phyloP scores from a whole-genome alignment of 1,140 invertebrate genomes.

The Calephelis nemesis region DNA sequence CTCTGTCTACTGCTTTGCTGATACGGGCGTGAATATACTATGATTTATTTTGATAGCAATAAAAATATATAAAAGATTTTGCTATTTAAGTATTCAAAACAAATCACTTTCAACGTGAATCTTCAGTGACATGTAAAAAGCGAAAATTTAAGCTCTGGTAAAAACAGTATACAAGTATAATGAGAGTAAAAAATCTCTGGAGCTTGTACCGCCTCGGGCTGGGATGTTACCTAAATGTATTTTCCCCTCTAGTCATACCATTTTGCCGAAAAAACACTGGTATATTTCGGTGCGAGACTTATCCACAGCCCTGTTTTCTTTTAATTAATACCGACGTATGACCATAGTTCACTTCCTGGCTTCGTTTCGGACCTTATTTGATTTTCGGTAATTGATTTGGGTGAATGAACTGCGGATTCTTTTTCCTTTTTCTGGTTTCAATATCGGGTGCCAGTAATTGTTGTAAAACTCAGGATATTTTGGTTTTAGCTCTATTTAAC shows the following conservation, averaged over 20 bases:
- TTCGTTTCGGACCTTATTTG: background rate
- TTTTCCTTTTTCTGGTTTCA: no score
- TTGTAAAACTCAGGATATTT: no score
- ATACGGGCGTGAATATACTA: no score
- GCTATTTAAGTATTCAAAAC: background rate
- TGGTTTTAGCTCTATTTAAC: no score
- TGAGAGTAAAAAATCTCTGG: conserved; percentile 25
- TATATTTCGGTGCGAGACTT: conserved; percentile 29
- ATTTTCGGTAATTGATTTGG: no score
- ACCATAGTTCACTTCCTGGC: conserved; percentile 26
- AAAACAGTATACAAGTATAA: conserved; percentile 26
- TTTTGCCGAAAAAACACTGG: conserved; percentile 31
- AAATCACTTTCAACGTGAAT: background rate
- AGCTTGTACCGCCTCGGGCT: conserved; percentile 25
- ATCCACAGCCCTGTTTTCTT: conserved; percentile 36
- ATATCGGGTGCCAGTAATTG: no score
- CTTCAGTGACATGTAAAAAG: conserved; percentile 1
- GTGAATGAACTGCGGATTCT: no score
- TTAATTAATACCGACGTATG: conserved; percentile 34
- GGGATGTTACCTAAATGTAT: conserved; percentile 28
- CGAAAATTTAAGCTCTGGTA: background rate
- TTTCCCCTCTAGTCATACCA: conserved; percentile 26
- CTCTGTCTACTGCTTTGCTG: no score
- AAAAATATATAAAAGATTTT: background rate
- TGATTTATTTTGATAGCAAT: no score